Percentiles rank a stretch among this genome's conserved stretches.
Conservation (phyloP, 2,113 vertebrate genomes). For the Todiramphus saurophagus region DNA sequence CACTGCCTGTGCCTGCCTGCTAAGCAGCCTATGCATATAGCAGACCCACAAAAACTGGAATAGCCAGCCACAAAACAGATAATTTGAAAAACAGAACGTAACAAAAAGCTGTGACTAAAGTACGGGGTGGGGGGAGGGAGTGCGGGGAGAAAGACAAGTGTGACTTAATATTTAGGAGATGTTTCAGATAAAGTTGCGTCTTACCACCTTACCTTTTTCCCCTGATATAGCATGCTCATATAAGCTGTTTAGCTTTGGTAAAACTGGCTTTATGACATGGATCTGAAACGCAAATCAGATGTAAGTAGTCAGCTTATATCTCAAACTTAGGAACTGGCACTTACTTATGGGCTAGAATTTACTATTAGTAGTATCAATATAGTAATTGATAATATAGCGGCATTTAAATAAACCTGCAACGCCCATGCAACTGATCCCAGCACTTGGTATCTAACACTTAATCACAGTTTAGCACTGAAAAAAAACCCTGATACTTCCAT, state of each 20-base stretch:
- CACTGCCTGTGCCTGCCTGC: not conserved
- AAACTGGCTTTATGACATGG: conserved; percentile 92
- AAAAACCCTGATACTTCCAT: not conserved
- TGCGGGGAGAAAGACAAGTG: not conserved
- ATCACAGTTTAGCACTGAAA: not conserved
- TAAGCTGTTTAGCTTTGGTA: conserved; percentile 87
- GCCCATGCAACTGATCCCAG: not conserved
- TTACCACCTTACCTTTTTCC: conserved; percentile 82
- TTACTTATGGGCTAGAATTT: not conserved
- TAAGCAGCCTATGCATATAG: not conserved
- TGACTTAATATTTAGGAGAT: not conserved
- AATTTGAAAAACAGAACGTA: not conserved
- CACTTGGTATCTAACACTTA: not conserved
- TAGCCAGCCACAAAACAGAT: not conserved
- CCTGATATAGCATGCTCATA: conserved; percentile 80
- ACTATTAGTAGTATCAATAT: fast-evolving
- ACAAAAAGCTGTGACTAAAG: not conserved
- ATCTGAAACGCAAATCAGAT: conserved; percentile 76
- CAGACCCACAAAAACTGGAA: not conserved
- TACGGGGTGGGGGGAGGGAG: no score
- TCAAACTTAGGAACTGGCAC: not conserved
- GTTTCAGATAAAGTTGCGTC: not conserved
- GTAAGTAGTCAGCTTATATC: not conserved
- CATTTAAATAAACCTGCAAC: not conserved
- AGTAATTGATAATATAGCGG: not conserved